These are phyloP conservation scores for Chymomyza caudatula DNA, from an alignment of 2,888 invertebrate genomes.

Conservation along the genomic window DNA sequence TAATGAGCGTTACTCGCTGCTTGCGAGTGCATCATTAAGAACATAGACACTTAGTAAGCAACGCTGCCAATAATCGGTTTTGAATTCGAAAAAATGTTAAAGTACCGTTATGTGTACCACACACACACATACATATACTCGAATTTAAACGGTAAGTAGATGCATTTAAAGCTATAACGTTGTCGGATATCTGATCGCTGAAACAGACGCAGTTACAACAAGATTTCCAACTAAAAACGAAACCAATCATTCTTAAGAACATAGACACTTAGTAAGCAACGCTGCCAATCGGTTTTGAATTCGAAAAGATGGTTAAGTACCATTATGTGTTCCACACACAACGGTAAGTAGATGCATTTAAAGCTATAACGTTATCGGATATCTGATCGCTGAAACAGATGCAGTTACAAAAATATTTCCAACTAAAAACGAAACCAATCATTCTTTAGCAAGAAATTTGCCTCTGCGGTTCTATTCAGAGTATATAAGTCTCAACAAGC, in stretches of 20 bases:
- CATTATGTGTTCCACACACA: not conserved
- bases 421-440: not conserved
- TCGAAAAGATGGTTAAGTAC: not conserved
- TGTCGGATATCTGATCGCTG: too few relatives aligned
- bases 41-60: constrained; percentile 15
- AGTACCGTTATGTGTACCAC: not conserved
- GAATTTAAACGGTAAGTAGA: too few relatives aligned
- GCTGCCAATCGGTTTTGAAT: not conserved
- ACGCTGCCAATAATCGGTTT: not conserved
- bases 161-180: too few relatives aligned
- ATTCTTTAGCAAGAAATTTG: not conserved
- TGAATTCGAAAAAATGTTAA: not conserved
- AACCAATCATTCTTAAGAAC: not conserved
- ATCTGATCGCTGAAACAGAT: too few relatives aligned
- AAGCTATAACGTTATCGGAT: too few relatives aligned
- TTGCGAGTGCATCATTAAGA: constrained; percentile 45
- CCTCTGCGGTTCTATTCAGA: not conserved
- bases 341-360: too few relatives aligned
- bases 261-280: constrained; percentile 13
- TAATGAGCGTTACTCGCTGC: not conserved
- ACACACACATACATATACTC: too few relatives aligned
- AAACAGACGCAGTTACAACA: not conserved
- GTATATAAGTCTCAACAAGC: not conserved
- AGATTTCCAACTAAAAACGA: not conserved
- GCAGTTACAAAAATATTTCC: not conserved